Percentiles rank a stretch among this genome's conserved stretches.
Conservation (phyloP, 2,797 vertebrate species). For the Sphenopsis melanotis region DNA sequence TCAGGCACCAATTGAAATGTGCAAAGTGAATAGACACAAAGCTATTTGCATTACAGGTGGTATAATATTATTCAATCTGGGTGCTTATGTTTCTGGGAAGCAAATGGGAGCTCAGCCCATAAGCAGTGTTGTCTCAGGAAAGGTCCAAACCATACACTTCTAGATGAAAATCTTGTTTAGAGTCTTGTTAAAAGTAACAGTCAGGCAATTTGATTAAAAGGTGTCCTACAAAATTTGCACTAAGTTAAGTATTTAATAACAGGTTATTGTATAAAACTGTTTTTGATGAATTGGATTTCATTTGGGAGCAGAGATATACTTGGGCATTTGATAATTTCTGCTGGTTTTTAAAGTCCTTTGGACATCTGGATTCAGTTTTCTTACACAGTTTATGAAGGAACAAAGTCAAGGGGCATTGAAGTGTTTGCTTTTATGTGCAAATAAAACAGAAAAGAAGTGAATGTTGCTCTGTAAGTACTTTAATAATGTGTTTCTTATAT, state of each 20-base stretch:
- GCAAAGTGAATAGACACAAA: not conserved
- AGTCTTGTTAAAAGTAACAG: not conserved
- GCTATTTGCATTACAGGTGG: not conserved
- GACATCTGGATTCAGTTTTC: conserved; percentile 28
- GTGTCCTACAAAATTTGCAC: not conserved
- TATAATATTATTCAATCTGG: not conserved
- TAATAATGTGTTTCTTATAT: not conserved
- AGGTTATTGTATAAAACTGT: not conserved
- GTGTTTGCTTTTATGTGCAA: not conserved
- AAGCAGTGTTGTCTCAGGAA: not conserved
- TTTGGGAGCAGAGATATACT: not conserved
- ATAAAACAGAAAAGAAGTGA: not conserved
- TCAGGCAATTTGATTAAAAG: not conserved
- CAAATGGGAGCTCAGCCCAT: not conserved
- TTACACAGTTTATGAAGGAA: not conserved
- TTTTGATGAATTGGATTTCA: not conserved
- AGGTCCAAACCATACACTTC: not conserved
- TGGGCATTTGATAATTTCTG: not conserved
- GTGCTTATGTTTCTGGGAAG: not conserved
- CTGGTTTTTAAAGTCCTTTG: not conserved
- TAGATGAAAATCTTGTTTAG: not conserved
- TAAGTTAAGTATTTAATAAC: not conserved
- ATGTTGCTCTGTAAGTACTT: not conserved
- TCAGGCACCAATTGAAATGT: not conserved
- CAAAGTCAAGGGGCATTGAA: not conserved